Conservation (phyloP, 2,797 vertebrate genomes). For the Mallotus villosus region DNA sequence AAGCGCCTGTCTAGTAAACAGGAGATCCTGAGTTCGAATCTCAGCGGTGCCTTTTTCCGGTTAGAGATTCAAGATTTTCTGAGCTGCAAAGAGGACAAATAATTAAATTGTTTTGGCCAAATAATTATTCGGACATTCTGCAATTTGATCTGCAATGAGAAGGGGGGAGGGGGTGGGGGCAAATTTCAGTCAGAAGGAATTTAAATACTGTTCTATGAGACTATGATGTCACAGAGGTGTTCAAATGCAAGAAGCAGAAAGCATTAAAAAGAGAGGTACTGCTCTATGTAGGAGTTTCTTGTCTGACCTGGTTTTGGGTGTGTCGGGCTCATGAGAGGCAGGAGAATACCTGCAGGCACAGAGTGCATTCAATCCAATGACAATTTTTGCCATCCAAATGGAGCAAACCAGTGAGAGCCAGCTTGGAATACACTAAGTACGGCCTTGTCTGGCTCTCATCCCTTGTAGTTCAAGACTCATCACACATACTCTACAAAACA, state of each 20-base stretch:
- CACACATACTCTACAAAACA: not conserved
- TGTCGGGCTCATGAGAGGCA: not conserved
- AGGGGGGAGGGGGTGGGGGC: no score
- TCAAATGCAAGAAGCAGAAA: not conserved
- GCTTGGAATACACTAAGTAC: not conserved
- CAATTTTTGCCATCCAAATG: not conserved
- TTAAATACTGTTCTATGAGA: not conserved
- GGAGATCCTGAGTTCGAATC: conserved; percentile 80
- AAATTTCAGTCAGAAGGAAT: not conserved
- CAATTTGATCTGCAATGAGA: no score
- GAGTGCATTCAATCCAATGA: not conserved
- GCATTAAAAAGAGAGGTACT: not conserved
- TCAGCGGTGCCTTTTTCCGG: conserved; percentile 70
- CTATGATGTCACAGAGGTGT: conserved; percentile 19
- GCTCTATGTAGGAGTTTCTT: not conserved
- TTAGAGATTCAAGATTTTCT: no score
- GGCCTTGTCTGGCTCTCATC: not conserved
- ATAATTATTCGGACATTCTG: no score
- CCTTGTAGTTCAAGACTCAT: not conserved
- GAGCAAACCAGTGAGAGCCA: not conserved
- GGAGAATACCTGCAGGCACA: not conserved
- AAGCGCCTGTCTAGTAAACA: conserved; percentile 80
- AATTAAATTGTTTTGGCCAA: no score
- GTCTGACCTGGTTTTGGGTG: not conserved
- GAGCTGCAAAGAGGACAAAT: no score